Evolutionary conservation across 2,113 vertebrate species (phyloP).

Genomic region (Trematocara marginatum): DNA sequence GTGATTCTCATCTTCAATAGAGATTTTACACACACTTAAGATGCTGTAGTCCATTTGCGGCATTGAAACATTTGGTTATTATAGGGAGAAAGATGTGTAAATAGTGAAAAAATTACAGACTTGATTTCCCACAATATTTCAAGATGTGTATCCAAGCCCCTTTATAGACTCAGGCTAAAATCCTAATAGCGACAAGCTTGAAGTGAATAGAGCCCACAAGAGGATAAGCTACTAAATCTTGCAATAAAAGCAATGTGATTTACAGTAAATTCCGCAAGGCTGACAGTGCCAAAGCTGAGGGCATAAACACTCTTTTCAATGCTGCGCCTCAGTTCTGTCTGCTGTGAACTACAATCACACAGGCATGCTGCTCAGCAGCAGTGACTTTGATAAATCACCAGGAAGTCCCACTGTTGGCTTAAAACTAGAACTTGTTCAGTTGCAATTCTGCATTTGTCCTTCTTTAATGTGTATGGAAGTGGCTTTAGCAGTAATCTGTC

Average conservation of each 20-base stretch:
- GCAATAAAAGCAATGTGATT: conserved; percentile 99
- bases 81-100: conserved; percentile 47
- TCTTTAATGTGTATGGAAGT: conserved; percentile 99
- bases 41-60: conserved; percentile 79
- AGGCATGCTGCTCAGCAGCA: conserved; percentile 91
- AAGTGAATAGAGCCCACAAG: conserved; percentile 98
- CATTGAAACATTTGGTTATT: conserved; percentile 82
- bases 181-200: conserved; percentile 99
- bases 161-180: conserved; percentile 94
- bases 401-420: conserved; percentile 99
- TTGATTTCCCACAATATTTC: conserved; percentile 91
- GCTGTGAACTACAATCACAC: conserved; percentile 96
- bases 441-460: conserved; percentile 99
- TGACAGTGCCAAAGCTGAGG: conserved; percentile 99
- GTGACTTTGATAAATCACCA: conserved; percentile 99
- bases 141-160: conserved; percentile 95
- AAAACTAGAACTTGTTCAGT: conserved; percentile 99
- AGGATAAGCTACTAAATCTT: conserved; percentile 99
- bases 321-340: conserved; percentile 87
- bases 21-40: conserved; percentile 75
- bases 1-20: conserved; percentile 6
- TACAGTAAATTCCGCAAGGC: conserved; percentile 99
- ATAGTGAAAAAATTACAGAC: conserved; percentile 91
- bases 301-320: conserved; percentile 99
- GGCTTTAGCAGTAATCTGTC: conserved; percentile 99